Evolutionary conservation across 1,140 invertebrate genomes (phyloP), one percentile per base, ranked within the genome.

Genomic region (Sitodiplosis mosellana): DNA sequence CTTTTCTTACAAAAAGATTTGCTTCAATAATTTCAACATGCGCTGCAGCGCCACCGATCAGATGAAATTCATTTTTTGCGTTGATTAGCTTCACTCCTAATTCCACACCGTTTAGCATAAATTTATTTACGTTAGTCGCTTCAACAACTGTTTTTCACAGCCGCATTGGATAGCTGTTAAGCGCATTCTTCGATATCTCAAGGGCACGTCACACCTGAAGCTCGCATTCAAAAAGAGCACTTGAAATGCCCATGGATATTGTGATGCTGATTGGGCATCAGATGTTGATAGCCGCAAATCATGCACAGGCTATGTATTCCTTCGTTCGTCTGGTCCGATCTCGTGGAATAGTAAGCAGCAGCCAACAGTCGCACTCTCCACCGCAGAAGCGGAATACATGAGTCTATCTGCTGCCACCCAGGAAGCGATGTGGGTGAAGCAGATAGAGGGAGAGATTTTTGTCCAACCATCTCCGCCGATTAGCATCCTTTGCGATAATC

Each of bases 91-190:
- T 56, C n/a, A 67, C n/a, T 37, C 56, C 20, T 52, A 65, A 56
- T 50, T 65, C 56, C 21, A 67, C 59, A 43, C 63, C 59, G 51
- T 64, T 66, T 14, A 63, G 45, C 18, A 65, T 51, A 56, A 62
- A 62, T 49, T 63, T 59, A 46, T 59, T 57, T 51, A 63, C 59
- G 53, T 66, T 64, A 48, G 66, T n/a, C n/a, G n/a, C n/a, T n/a
- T n/a, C n/a, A n/a, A n/a, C n/a, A n/a, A n/a, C n/a, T n/a, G n/a
- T n/a, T n/a, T n/a, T n/a, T n/a, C n/a, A n/a, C n/a, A n/a, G n/a
- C n/a, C n/a, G n/a, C n/a, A n/a, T n/a, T n/a, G n/a, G n/a, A n/a
- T n/a, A n/a, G n/a, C n/a, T n/a, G 65, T 53, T 36, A 51, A 54
- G 46, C 48, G 52, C 37, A 36, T 52, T 18, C 18, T 54, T 1